These are phyloP conservation scores for Dendropsophus ebraccatus DNA, from an alignment of 2,113 vertebrate genomes.

Conservation along the genomic window DNA sequence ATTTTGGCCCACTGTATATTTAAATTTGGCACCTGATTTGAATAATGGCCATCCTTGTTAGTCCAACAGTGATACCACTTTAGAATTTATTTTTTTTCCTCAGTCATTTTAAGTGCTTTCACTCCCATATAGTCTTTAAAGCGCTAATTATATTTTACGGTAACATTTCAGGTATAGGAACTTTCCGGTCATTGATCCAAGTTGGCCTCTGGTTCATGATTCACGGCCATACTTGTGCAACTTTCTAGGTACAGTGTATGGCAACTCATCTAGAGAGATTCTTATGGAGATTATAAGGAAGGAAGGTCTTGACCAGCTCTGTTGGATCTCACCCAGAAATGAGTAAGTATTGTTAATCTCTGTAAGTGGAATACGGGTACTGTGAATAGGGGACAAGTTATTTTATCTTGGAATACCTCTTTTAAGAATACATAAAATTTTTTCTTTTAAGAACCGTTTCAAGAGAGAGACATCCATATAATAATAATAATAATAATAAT, in stretches of 20 bases:
- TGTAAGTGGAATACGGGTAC: neutral
- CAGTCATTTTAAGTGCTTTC: neutral
- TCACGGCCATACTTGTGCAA: slow-evolving; percentile 88
- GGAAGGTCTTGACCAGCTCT: slow-evolving; percentile 80
- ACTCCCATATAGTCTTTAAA: neutral
- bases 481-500: too few species aligned
- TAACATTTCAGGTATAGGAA: slow-evolving; percentile 84
- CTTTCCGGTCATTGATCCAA: slow-evolving; percentile 88
- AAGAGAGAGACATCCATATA: too few species aligned
- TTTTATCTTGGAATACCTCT: too few species aligned
- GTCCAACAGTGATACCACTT: too few species aligned
- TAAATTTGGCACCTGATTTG: too few species aligned
- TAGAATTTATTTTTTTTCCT: too few species aligned
- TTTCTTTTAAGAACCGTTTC: too few species aligned
- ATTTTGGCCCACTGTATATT: too few species aligned
- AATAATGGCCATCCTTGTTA: neutral
- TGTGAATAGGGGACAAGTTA: too few species aligned
- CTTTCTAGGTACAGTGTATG: slow-evolving; percentile 93
- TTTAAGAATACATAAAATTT: too few species aligned
- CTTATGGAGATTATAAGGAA: slow-evolving; percentile 85
- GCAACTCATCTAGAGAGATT: slow-evolving; percentile 91
- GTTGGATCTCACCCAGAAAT: slow-evolving; percentile 86
- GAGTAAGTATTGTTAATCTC: slow-evolving; percentile 72
- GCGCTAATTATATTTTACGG: neutral
- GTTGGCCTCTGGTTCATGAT: slow-evolving; percentile 82